A percentile compares a stretch with the other conserved stretches of the same genome.
Evolutionary conservation across 1,140 invertebrate genomes (phyloP).

Genomic region (Platorchestia sp.): DNA sequence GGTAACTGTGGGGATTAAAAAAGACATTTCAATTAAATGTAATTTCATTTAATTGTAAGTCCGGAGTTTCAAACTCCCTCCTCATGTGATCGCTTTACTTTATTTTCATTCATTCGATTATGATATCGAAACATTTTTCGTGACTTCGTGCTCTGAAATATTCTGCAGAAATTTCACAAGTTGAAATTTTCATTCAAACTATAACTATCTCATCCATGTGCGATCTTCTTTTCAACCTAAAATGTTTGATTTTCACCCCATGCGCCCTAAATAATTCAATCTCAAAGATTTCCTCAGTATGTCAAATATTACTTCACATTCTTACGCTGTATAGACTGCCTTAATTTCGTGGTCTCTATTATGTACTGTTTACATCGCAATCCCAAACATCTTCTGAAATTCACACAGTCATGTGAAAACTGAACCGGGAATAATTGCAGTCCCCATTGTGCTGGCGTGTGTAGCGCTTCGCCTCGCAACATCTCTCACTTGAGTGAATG

Average conservation of each 20-base stretch:
- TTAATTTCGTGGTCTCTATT: too few relatives aligned
- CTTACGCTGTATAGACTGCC: too few relatives aligned
- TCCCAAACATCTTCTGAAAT: too few relatives aligned
- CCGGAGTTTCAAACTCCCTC: neutral
- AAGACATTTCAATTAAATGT: neutral
- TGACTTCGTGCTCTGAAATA: neutral
- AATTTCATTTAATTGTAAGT: neutral
- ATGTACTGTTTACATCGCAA: too few relatives aligned
- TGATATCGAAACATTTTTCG: neutral
- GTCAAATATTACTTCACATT: too few relatives aligned
- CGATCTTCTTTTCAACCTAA: neutral
- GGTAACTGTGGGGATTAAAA: neutral
- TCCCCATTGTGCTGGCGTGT: too few relatives aligned
- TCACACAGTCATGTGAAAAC: too few relatives aligned
- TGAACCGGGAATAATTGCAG: too few relatives aligned
- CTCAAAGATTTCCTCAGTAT: too few relatives aligned
- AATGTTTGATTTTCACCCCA: neutral
- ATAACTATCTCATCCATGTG: neutral
- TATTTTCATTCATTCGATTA: neutral
- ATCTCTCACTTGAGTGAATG: too few relatives aligned
- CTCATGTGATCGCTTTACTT: neutral
- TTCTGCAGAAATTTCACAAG: neutral
- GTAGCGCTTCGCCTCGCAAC: too few relatives aligned
- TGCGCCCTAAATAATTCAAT: too few relatives aligned
- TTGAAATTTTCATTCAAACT: neutral